Conservation (phyloP, 2,113 vertebrate genomes). For the Rostratula benghalensis region DNA sequence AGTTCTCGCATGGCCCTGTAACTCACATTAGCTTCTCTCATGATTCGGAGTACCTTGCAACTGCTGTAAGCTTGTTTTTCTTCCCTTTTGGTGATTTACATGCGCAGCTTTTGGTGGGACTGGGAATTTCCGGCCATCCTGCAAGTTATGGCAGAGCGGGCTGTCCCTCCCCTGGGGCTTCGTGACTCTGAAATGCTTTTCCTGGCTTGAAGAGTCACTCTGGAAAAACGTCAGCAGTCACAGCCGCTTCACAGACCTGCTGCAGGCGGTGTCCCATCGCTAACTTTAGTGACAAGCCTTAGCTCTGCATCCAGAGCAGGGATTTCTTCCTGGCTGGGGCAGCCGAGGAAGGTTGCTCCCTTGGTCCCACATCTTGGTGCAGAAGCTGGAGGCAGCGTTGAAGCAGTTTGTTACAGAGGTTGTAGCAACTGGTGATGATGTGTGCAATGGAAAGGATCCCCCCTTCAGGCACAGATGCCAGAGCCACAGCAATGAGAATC, state of each 20-base stretch:
- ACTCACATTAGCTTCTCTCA: constrained; percentile 87
- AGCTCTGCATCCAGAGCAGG: neutral
- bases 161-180: neutral
- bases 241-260: neutral
- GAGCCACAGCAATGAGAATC: neutral
- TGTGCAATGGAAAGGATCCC: neutral
- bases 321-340: neutral
- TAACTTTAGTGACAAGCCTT: neutral
- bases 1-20: constrained; percentile 75
- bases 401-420: neutral
- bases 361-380: rapidly evolving
- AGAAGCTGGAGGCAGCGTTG: rapidly evolving
- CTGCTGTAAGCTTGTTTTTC: constrained; percentile 80
- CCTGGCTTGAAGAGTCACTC: neutral
- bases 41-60: constrained; percentile 86
- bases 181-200: neutral
- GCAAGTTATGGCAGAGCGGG: neutral
- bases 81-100: neutral
- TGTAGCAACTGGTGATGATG: neutral
- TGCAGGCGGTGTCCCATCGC: neutral
- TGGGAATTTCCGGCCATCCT: neutral
- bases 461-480: neutral
- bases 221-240: neutral
- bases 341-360: neutral
- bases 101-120: rapidly evolving